Base-by-base conservation (phyloP, 2,797 vertebrate species). In the Manis pentadactyla region DNA sequence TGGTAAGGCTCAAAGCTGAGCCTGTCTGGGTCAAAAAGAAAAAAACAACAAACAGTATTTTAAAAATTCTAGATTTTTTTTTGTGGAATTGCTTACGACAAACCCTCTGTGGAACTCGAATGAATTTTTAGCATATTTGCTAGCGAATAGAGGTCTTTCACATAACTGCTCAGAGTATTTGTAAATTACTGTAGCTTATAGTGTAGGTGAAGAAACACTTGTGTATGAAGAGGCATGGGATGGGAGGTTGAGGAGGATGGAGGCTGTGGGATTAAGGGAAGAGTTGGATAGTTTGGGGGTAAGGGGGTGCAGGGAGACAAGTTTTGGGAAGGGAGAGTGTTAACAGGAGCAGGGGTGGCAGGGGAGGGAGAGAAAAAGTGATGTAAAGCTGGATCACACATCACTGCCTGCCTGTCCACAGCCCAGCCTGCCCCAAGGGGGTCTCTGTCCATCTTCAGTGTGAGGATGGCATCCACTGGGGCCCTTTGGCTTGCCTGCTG, bases 121-220 rank as follows among this genome's bases (percentile, higher is more conserved):
- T 89, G 31, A 55, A 82, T 81, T 95, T 93, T 88, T 85, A 74
- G 83, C 29, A n/a, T 83, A 89, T 83, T 79, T 94, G 71, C 68
- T 86, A 79, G 51, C 95, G 75, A 94, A 78, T 66, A 93, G 37
- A 31, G 3, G 55, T 37, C 51, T 94, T 84, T 95, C 87, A 71
- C 11, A 21, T 55, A 85, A 74, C 34, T 68, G 17, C n/a, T 7
- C 14, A 12, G 73, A 84, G 18, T 87, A 78, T 77, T 91, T 90
- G 71, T 64, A 49, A 79, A 84, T 79, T 39, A 68, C 53, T 53
- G 15, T 68, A 73, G 66, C 23, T 90, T 51, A 23, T 57, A 31
- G 42, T 73, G 34, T 59, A 97, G 63, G 51, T 34, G 34, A 53
- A 88, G 39, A 75, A 66, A 59, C 2, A 19, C 55, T 87, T 55